Evolutionary conservation across 2,888 invertebrate species (phyloP).

Genomic region (Acleris cristana): DNA sequence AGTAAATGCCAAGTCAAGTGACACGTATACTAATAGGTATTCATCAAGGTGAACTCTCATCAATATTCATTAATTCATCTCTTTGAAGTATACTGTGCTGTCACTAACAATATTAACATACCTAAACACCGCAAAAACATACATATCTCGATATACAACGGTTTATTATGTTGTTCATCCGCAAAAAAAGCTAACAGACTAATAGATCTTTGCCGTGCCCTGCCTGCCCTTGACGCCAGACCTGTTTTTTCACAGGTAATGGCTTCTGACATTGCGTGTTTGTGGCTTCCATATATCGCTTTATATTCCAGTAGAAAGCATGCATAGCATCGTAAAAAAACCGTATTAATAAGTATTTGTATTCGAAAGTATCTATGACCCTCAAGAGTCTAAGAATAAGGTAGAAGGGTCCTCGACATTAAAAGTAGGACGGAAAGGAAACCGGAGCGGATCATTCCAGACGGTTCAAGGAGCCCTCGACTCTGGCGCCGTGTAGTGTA

Average conservation of each 20-base stretch:
- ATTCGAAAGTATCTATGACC: constrained; percentile 4
- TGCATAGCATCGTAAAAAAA: no score
- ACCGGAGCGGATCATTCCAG: constrained; percentile 42
- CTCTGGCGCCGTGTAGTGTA: constrained; percentile 44
- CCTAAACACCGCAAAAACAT: not conserved
- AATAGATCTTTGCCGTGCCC: constrained; percentile 34
- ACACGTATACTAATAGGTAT: not conserved
- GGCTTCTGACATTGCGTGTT: constrained; percentile 33
- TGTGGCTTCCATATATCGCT: constrained; percentile 16
- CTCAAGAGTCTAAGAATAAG: constrained; percentile 25
- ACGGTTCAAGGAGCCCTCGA: constrained; percentile 44
- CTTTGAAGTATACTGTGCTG: not conserved
- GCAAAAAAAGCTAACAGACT: constrained; percentile 6
- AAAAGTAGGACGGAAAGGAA: constrained; percentile 48
- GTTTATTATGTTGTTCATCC: constrained; percentile 8
- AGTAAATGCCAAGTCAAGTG: constrained; percentile 24
- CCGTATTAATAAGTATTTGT: no score
- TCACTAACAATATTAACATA: not conserved
- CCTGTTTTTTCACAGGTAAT: constrained; percentile 31
- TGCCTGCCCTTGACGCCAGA: constrained; percentile 30
- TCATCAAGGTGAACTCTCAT: constrained; percentile 1
- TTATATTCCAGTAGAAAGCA: constrained; percentile 7
- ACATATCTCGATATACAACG: not conserved
- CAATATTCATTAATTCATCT: not conserved
- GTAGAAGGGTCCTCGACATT: constrained; percentile 39